Evolutionary conservation across 1,140 invertebrate genomes (phyloP).

Genomic region (Pseudomyrmex sp.): DNA sequence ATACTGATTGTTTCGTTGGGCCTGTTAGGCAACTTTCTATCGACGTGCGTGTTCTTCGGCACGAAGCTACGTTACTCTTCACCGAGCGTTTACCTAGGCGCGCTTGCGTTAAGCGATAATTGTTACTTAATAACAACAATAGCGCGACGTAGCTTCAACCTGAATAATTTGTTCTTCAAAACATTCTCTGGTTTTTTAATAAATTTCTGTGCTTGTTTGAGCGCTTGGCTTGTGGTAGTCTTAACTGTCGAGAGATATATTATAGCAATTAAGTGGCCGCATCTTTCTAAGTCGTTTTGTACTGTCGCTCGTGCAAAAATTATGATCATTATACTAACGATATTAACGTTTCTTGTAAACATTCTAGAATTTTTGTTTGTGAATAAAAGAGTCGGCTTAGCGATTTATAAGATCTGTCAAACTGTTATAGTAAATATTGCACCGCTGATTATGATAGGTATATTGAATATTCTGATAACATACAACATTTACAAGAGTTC

Average conservation of each 20-base stretch:
- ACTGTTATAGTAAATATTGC: too few species aligned
- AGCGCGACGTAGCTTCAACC: constrained; percentile 84
- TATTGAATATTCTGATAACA: too few species aligned
- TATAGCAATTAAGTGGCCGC: constrained; percentile 91
- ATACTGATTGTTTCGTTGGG: constrained; percentile 90
- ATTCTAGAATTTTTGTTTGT: constrained; percentile 87
- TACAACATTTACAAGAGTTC: too few species aligned
- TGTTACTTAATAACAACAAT: constrained; percentile 89
- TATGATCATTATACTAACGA: constrained; percentile 86
- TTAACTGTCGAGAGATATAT: constrained; percentile 95
- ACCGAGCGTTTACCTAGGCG: constrained; percentile 92
- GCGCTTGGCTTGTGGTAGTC: constrained; percentile 93
- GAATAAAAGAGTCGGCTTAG: constrained; percentile 70
- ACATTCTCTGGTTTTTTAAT: constrained; percentile 88
- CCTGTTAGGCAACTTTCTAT: constrained; percentile 90
- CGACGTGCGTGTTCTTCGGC: constrained; percentile 90
- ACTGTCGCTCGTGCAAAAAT: constrained; percentile 91
- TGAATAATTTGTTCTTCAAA: constrained; percentile 60
- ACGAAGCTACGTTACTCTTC: constrained; percentile 90
- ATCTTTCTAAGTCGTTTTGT: constrained; percentile 89
- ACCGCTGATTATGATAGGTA: too few species aligned
- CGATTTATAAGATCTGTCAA: too few species aligned
- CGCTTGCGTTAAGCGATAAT: constrained; percentile 91
- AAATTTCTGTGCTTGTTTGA: constrained; percentile 90
- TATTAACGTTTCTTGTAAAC: constrained; percentile 86